Base-by-base conservation (phyloP, 2,113 vertebrate species). In the Cyprinodon variegatus region DNA sequence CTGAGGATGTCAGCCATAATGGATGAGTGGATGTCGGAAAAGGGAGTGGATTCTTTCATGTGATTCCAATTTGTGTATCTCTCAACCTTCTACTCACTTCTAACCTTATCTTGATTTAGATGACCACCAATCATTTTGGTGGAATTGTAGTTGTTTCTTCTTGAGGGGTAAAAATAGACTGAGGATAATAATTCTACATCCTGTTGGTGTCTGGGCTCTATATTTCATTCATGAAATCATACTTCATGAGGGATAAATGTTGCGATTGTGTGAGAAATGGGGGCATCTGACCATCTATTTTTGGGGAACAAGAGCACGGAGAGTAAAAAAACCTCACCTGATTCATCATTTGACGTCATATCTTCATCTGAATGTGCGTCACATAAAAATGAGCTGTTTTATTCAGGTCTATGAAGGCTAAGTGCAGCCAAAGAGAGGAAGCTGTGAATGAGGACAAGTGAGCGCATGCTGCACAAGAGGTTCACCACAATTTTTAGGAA, bases 311-410 rank as follows among this genome's bases (percentile, higher is more conserved):
- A 72, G 60, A 46, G 61, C 5, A 11, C 38, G 75, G 29, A 77
- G 38, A 75, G 62, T 70, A 70, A 81, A 65, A 29, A 45, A 74
- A 59, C 6, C 72, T 76, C 37, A 81, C 62, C 67, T 81, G 65
- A 88, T 84, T 77, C 72, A 79, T 66, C 60, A 63, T 78, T 66
- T 81, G 85, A 84, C 74, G 76, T 89, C 81, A 86, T 65, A 81
- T 64, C 39, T 38, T 73, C 70, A 74, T 80, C 70, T 73, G 61
- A 70, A 78, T 50, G 78, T 86, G 86, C 71, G 40, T 90, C 86
- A 88, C 71, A 57, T 62, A 68, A 78, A 39, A 41, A 12, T 14
- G 57, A 10, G 59, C 15, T 63, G 48, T 29, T 29, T 29, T 29
- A 29, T 29, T 29, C 15, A 53, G 50, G 13, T 53, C 1, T 53